phyloP scores from a whole-genome alignment of 1,140 invertebrate genomes.

The Bradynema listronoti region DNA sequence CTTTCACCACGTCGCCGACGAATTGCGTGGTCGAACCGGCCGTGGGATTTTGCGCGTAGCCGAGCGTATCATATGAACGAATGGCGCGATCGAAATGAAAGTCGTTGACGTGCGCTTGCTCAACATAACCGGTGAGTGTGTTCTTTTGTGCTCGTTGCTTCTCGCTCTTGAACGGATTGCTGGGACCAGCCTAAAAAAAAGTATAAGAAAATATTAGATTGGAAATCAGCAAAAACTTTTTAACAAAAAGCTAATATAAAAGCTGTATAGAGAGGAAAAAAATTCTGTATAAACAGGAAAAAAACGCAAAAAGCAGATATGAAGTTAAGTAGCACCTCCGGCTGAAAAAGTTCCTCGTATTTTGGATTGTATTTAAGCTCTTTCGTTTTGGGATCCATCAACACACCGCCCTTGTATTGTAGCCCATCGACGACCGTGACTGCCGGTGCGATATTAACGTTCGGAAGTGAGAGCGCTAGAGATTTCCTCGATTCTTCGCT shows the following conservation, averaged over 20 bases:
- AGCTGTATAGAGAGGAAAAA: conserved; percentile 4
- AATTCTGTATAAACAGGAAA: conserved; percentile 8
- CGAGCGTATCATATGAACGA: conserved; percentile 72
- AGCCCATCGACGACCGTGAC: neutral
- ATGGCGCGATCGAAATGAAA: conserved; percentile 98
- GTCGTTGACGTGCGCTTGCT: conserved; percentile 85
- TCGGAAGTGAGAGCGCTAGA: conserved; percentile 1
- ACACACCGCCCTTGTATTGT: conserved; percentile 20
- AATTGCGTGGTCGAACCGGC: conserved; percentile 64
- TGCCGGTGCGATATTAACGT: conserved; percentile 2
- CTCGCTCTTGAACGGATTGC: conserved; percentile 54
- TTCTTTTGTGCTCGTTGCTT: conserved; percentile 66
- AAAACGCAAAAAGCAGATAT: conserved; percentile 1
- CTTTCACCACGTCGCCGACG: conserved; percentile 49
- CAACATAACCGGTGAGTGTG: conserved; percentile 85
- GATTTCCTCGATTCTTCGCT: neutral
- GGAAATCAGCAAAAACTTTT: neutral
- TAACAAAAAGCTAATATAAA: conserved; percentile 12
- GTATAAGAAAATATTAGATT: too few relatives aligned
- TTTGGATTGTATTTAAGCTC: conserved; percentile 86
- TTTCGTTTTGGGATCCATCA: conserved; percentile 68
- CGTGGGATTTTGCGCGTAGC: conserved; percentile 89
- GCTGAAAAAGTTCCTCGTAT: conserved; percentile 88
- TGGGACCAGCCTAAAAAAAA: conserved; percentile 42
- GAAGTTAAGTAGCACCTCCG: conserved; percentile 61